A percentile compares a stretch with the other conserved stretches of the same genome.
phyloP scores from a whole-genome alignment of 2,888 invertebrate genomes.

The Boloria euphrosyne region DNA sequence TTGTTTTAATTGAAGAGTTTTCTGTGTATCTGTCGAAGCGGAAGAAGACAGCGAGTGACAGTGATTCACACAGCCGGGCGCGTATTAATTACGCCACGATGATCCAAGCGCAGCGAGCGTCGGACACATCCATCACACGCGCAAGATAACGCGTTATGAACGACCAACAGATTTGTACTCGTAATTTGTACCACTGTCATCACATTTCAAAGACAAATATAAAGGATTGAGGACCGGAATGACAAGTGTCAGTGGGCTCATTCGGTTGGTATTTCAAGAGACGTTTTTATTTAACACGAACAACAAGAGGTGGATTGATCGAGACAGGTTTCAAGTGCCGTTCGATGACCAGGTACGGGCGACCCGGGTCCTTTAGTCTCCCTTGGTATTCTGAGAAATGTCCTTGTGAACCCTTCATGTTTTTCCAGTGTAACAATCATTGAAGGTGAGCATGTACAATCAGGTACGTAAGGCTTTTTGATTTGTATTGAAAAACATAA shows the following conservation, averaged over 20 bases:
- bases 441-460: slow-evolving; percentile 32
- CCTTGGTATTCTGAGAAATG: slow-evolving; percentile 74
- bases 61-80: slow-evolving; percentile 70
- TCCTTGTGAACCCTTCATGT: slow-evolving; percentile 69
- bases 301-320: slow-evolving; percentile 81
- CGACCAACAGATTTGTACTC: slow-evolving; percentile 79
- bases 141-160: slow-evolving; percentile 78
- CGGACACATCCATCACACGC: slow-evolving; percentile 74
- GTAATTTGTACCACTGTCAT: slow-evolving; percentile 83
- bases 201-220: slow-evolving; percentile 83
- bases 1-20: slow-evolving; percentile 59
- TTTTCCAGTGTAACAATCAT: slow-evolving; percentile 55
- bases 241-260: slow-evolving; percentile 78
- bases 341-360: slow-evolving; percentile 70
- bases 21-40: slow-evolving; percentile 65
- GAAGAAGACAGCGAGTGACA: slow-evolving; percentile 73
- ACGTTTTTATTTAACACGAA: slow-evolving; percentile 80
- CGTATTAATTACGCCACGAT: slow-evolving; percentile 78
- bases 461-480: no score
- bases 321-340: slow-evolving; percentile 81
- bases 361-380: slow-evolving; percentile 66
- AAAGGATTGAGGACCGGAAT: slow-evolving; percentile 80
- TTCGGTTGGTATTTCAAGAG: slow-evolving; percentile 79
- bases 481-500: neutral
- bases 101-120: slow-evolving; percentile 58